Conservation (phyloP, 1,140 invertebrate genomes). For the Choristoneura fumiferana region DNA sequence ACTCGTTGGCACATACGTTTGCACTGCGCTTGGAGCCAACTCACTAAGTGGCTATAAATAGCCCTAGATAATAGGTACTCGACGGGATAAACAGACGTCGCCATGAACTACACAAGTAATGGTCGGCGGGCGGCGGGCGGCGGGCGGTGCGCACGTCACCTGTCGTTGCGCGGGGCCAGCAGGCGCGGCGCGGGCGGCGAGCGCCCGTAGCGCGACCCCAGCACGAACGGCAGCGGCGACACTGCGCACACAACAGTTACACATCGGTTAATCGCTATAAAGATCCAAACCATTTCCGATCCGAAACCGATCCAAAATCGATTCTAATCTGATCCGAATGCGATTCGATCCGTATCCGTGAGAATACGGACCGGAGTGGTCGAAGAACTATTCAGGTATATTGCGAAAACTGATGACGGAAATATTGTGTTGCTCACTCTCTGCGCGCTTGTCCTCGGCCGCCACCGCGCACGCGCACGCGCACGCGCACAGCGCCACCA, state of each 20-base stretch:
- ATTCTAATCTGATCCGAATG: too few species aligned
- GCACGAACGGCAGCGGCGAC: conserved; percentile 43
- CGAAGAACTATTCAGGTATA: too few species aligned
- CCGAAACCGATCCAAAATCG: too few species aligned
- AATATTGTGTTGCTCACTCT: neutral
- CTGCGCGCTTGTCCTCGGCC: neutral
- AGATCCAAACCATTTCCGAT: neutral
- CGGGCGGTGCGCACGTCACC: conserved; percentile 18
- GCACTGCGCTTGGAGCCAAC: too few species aligned
- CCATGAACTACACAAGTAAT: neutral
- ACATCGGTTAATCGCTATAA: neutral
- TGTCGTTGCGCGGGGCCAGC: conserved; percentile 46
- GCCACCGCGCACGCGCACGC: conserved; percentile 3
- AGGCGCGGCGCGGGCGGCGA: conserved; percentile 29
- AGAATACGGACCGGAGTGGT: too few species aligned
- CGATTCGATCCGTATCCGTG: too few species aligned
- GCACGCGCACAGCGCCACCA: neutral
- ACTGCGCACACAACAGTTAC: conserved; percentile 27
- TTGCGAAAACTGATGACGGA: neutral
- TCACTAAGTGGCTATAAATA: too few species aligned
- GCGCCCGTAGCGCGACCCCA: conserved; percentile 45
- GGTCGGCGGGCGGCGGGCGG: neutral
- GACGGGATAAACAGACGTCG: too few species aligned
- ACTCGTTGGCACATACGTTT: too few species aligned
- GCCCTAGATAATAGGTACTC: too few species aligned